Evolutionary conservation across 2,113 vertebrate genomes (phyloP).

Genomic region (Reinhardtius hippoglossoides): DNA sequence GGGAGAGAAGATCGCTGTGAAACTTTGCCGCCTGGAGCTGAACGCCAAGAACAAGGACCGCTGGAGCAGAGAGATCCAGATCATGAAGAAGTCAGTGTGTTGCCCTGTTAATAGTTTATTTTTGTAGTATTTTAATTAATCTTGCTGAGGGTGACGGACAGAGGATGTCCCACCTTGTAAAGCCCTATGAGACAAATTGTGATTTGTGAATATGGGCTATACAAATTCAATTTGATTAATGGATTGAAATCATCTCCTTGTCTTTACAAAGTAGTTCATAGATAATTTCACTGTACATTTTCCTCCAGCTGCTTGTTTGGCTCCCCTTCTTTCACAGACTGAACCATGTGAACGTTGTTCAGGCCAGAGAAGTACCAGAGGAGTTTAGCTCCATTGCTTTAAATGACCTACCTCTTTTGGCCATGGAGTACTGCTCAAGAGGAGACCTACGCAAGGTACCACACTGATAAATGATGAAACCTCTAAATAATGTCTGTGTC

Average conservation of each 20-base stretch:
- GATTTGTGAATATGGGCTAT: too few relatives aligned
- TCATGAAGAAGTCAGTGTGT: conserved; percentile 95
- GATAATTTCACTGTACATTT: background rate
- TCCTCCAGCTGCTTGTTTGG: background rate
- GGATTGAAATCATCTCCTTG: background rate
- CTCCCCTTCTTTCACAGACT: conserved; percentile 79
- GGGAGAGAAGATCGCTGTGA: conserved; percentile 90
- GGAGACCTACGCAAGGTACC: conserved; percentile 96
- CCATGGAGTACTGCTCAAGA: conserved; percentile 96
- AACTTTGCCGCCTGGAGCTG: conserved; percentile 93
- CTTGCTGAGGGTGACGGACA: too few relatives aligned
- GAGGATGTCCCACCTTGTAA: too few relatives aligned
- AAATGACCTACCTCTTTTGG: conserved; percentile 93
- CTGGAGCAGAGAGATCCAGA: conserved; percentile 97
- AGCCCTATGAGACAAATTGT: too few relatives aligned
- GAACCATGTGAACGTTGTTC: conserved; percentile 91
- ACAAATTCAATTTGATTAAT: too few relatives aligned
- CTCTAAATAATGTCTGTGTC: background rate
- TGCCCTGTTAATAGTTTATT: background rate
- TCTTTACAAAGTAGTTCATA: background rate
- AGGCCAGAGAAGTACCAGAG: conserved; percentile 92
- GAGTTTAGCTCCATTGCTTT: conserved; percentile 90
- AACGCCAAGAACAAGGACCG: conserved; percentile 91
- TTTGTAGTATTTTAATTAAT: too few relatives aligned
- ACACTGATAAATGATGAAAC: conserved; percentile 17